phyloP scores from a whole-genome alignment of 2,797 vertebrate genomes.

The Trematomus bernacchii region DNA sequence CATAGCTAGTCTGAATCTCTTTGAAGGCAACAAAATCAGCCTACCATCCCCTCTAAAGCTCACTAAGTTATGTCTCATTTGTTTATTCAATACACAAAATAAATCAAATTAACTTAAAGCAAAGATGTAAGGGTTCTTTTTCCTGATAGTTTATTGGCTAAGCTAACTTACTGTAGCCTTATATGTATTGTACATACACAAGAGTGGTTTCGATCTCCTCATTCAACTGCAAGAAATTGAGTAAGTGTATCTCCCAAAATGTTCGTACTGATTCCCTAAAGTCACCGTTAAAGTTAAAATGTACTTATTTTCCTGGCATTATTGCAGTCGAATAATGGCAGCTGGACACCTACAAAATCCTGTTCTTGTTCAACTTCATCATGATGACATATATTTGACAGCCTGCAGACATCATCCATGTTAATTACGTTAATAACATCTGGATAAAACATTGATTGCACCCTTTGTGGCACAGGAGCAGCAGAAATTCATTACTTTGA shows the following conservation, averaged over 20 bases:
- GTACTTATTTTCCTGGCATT: no score
- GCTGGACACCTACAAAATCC: neutral
- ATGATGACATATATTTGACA: constrained; percentile 7
- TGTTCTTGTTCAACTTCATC: constrained; percentile 3
- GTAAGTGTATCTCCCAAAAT: neutral
- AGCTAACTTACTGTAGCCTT: neutral
- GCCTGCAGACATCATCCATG: neutral
- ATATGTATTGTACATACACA: neutral
- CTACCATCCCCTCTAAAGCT: no score
- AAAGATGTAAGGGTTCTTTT: no score
- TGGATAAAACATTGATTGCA: constrained; percentile 25
- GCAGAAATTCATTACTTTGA: constrained; percentile 25
- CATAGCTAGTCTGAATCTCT: no score
- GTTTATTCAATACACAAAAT: no score
- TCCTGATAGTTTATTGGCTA: neutral
- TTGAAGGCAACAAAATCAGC: no score
- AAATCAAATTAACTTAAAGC: no score
- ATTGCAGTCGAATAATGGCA: neutral
- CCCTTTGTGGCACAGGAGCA: neutral
- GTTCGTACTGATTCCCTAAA: neutral
- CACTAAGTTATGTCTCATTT: no score
- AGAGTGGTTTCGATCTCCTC: neutral
- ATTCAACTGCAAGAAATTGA: neutral
- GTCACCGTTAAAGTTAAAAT: neutral
- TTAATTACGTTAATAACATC: constrained; percentile 33